These are phyloP conservation scores for Kryptolebias ocellatus DNA, from an alignment of 2,797 vertebrate species.

Conservation along the genomic window DNA sequence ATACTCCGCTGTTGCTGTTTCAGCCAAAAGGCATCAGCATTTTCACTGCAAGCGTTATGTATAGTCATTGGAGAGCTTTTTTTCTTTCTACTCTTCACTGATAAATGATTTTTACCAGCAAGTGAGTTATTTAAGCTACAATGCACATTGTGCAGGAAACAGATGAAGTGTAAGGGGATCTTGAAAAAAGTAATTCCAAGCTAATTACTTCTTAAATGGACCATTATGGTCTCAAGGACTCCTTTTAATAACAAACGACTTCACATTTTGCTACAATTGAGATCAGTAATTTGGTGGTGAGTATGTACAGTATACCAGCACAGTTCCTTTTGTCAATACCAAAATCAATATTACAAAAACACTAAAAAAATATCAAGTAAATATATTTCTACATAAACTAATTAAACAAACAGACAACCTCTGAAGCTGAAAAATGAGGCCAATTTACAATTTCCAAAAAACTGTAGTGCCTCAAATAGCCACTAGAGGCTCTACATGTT, in stretches of 20 bases:
- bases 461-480: background rate
- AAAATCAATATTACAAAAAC: background rate
- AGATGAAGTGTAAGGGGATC: background rate
- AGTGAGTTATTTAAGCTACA: background rate
- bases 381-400: background rate
- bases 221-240: no score
- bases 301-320: background rate
- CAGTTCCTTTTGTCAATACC: background rate
- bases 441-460: background rate
- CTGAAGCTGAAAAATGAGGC: background rate
- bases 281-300: no score
- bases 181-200: background rate
- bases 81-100: background rate
- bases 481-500: background rate
- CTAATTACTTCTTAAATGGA: background rate
- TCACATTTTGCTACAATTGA: no score
- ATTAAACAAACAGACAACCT: background rate
- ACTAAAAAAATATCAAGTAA: background rate
- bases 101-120: background rate
- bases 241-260: no score
- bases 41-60: slow-evolving; percentile 3
- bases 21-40: slow-evolving; percentile 13
- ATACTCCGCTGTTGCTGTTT: slow-evolving; percentile 43
- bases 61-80: slow-evolving; percentile 8
- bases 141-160: background rate